phyloP scores from a whole-genome alignment of 2,888 invertebrate species.

The Drosophila neotestacea region DNA sequence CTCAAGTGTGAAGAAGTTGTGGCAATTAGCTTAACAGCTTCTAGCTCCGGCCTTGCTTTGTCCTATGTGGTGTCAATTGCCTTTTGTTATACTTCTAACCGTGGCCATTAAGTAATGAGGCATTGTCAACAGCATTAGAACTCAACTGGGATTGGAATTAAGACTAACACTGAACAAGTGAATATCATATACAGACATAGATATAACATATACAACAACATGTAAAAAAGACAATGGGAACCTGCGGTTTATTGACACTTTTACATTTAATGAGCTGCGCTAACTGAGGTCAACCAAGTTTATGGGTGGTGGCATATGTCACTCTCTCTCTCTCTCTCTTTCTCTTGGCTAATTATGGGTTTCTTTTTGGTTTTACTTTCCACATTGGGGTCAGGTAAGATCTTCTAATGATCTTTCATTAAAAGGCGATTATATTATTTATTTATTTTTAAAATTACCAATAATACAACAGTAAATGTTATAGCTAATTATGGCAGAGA shows the following conservation, averaged over 20 bases:
- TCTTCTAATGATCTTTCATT: constrained; percentile 4
- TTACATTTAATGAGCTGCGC: constrained; percentile 72
- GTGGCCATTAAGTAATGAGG: constrained; percentile 83
- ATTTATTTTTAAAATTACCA: too few relatives aligned
- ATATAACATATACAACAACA: background rate
- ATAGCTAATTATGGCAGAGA: too few relatives aligned
- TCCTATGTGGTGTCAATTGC: constrained; percentile 65
- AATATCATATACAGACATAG: constrained; percentile 1
- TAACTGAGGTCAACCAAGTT: constrained; percentile 56
- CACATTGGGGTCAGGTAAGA: constrained; percentile 3
- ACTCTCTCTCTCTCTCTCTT: constrained; percentile 25
- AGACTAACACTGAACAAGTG: background rate
- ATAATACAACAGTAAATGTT: too few relatives aligned
- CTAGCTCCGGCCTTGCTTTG: constrained; percentile 36
- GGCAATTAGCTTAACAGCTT: constrained; percentile 82
- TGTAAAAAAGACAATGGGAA: constrained; percentile 50
- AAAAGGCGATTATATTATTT: too few relatives aligned
- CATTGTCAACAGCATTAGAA: constrained; percentile 58
- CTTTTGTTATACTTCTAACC: constrained; percentile 42
- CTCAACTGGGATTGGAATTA: constrained; percentile 19
- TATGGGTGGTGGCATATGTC: constrained; percentile 34
- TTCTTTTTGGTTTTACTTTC: constrained; percentile 18
- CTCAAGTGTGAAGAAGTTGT: constrained; percentile 66
- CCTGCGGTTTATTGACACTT: constrained; percentile 74
- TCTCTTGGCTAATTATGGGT: background rate